These are phyloP conservation scores for Sebastes goodei DNA, from an alignment of 2,797 vertebrate species.

Conservation along the genomic window DNA sequence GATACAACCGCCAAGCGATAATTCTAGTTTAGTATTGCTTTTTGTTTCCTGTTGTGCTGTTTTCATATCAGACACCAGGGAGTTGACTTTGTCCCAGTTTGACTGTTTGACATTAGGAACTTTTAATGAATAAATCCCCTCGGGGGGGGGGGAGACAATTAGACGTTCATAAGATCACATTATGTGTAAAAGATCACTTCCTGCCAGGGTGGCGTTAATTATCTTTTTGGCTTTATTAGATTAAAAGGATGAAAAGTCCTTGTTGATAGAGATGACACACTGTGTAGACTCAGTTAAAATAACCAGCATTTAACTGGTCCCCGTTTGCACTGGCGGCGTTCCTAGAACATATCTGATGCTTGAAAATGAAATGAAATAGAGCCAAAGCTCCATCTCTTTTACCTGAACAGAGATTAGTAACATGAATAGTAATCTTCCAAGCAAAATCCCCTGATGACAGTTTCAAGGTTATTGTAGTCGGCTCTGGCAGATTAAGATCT, in stretches of 20 bases:
- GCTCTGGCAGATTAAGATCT: background rate
- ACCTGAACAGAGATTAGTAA: background rate
- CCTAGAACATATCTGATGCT: background rate
- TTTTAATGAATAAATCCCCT: constrained; percentile 55
- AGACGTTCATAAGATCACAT: constrained; percentile 39
- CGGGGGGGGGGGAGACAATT: background rate
- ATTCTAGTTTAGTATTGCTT: background rate
- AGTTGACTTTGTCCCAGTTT: constrained; percentile 33
- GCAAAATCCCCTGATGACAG: background rate
- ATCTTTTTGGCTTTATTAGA: constrained; percentile 25
- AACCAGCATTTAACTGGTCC: background rate
- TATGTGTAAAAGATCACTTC: constrained; percentile 41
- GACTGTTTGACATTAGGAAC: constrained; percentile 50
- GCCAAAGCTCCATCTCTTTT: background rate
- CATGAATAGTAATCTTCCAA: background rate
- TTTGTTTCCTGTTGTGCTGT: background rate
- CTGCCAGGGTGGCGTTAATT: constrained; percentile 19
- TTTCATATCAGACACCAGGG: background rate
- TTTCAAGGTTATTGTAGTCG: background rate
- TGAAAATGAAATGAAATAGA: background rate
- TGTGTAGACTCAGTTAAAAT: background rate
- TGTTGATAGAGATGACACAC: background rate
- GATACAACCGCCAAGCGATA: accelerated
- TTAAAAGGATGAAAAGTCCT: background rate
- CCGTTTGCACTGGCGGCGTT: background rate